Evolutionary conservation across 2,113 vertebrate genomes (phyloP), one percentile per base, ranked within the genome.

Genomic region (Zeus faber): DNA sequence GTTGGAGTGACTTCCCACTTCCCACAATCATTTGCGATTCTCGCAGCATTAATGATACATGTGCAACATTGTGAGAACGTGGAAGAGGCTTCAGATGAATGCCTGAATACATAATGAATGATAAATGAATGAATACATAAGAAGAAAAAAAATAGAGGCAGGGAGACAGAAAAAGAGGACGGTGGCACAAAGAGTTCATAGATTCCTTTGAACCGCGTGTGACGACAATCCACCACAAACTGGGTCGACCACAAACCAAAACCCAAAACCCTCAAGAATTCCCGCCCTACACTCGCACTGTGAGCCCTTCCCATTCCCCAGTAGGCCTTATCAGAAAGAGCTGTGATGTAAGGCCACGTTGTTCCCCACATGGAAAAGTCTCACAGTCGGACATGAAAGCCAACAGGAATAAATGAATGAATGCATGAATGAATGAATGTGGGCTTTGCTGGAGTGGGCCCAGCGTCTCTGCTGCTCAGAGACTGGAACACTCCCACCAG

Each of bases 381-480:
- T 77, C 77, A 72, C 49, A 65, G 2, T 35, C 65, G 66, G 59
- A 54, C 65, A 71, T 62, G 65, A 75, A 6, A 54, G 48, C 76
- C 82, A 80, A 83, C 79, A 87, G 62, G 76, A 78, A 71, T 74
- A 65, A 70, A 54, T 23, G 52, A 47, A 69, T 74, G 84, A 72
- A 20, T 4, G 56, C 77, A 72, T 65, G 62, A 82, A 87, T 55
- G 84, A 87, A 86, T 84, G 68, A 51, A 24, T 68, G 26, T 60
- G 85, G 79, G 87, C 70, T 68, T 52, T 56, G 74, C 64, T 65
- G 74, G 62, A 49, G 9, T 8, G 1, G n/a, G n/a, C n/a, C n/a
- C n/a, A n/a, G n/a, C n/a, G n/a, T n/a, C n/a, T n/a, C n/a, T n/a
- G n/a, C n/a, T n/a, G n/a, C n/a, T n/a, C n/a, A n/a, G n/a, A n/a